Percentiles rank a stretch among this genome's conserved stretches.
phyloP scores from a whole-genome alignment of 2,888 invertebrate genomes.

The Nymphalis c-album region DNA sequence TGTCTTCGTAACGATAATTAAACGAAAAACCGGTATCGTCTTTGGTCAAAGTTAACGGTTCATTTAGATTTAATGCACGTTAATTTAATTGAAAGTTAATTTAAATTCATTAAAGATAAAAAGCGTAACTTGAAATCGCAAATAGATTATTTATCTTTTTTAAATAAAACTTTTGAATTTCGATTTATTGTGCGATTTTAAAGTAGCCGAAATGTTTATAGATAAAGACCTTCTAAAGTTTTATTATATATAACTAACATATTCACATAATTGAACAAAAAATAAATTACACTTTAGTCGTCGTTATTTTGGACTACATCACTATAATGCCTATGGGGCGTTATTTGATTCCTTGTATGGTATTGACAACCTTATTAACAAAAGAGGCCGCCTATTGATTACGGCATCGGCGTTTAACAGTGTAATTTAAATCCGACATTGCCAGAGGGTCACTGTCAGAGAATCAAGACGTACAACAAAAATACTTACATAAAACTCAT shows the following conservation, averaged over 20 bases:
- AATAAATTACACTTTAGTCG: neutral
- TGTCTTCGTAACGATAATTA: slow-evolving; percentile 16
- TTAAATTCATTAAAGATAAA: neutral
- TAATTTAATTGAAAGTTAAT: neutral
- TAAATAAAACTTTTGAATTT: no score
- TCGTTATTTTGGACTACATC: neutral
- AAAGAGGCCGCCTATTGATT: slow-evolving; percentile 20
- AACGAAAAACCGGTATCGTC: slow-evolving; percentile 7
- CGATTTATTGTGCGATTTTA: no score
- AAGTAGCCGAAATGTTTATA: no score
- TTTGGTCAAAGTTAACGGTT: neutral
- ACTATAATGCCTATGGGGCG: slow-evolving; percentile 11
- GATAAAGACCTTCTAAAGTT: no score
- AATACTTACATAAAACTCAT: neutral
- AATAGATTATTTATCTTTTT: no score
- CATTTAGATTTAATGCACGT: neutral
- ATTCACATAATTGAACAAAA: no score
- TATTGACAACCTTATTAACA: slow-evolving; percentile 29
- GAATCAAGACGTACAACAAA: neutral
- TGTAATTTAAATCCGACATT: neutral
- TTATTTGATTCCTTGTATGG: slow-evolving; percentile 23
- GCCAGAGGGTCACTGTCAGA: slow-evolving; percentile 2
- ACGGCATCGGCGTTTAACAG: slow-evolving; percentile 8
- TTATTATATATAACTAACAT: no score
- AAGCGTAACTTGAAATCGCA: neutral